Base-by-base conservation (phyloP, 2,888 invertebrate species). In the Heteromyza rotundicornis region DNA sequence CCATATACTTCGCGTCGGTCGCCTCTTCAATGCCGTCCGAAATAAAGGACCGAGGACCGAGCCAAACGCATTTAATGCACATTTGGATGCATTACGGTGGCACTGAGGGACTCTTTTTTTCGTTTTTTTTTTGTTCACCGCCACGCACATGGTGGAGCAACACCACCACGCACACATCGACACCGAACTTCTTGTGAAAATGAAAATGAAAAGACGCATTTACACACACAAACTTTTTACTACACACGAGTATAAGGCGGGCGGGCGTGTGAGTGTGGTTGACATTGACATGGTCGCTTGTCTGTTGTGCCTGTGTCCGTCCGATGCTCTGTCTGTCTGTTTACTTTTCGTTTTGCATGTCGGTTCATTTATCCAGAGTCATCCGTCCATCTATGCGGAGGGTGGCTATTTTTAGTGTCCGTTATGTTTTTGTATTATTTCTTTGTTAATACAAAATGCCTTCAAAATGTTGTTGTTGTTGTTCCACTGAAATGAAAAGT, bases 321-420 rank as follows among this genome's bases (percentile, higher is more conserved):
- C n/a, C n/a, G n/a, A n/a, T n/a, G n/a, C n/a, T n/a, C n/a, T n/a
- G n/a, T n/a, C 64, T 55, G 57, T 67, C 62, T 63, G 64, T 66
- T 66, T 68, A 58, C 50, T 62, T 60, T 64, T 50, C 60, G 53
- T 58, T 62, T 65, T 61, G 62, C 58, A 61, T 65, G 62, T 60
- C 64, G 57, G 60, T 62, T 64, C 60, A 59, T 57, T 63, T 59
- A 59, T 56, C 57, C 60, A 60, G 65, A 59, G n/a, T 54, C 59
- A 60, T 57, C 57, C 60, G 66, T 63, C 67, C 66, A 62, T 63
- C 55, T 65, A 35, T 59, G 63, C 60, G 71, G 70, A 75, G 79
- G 78, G 78, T 77, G 73, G 72, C 78, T 78, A 79, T 78, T 78
- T 78, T 76, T 78, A 78, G 80, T 79, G 77, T 71, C 79, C 75